A percentile compares a stretch with the other conserved stretches of the same genome.
Evolutionary conservation across 2,888 invertebrate species (phyloP).

Genomic region (Ommatoiulus sabulosus): DNA sequence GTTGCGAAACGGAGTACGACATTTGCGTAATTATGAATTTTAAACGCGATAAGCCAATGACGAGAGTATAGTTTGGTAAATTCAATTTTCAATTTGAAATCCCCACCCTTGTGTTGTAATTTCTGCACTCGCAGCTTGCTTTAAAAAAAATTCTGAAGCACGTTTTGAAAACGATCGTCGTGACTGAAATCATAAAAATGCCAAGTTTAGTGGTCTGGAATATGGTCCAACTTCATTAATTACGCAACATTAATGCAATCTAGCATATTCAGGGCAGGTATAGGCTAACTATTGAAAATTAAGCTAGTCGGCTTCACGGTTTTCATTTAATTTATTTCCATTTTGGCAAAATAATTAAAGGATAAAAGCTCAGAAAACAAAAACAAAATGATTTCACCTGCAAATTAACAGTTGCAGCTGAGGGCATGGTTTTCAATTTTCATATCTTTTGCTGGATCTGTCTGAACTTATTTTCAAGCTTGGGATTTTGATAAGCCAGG

Average conservation of each 20-base stretch:
- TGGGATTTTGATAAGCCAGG: no score
- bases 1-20: background rate
- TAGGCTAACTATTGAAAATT: background rate
- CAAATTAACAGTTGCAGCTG: background rate
- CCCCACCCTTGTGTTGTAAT: conserved; percentile 13
- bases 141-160: background rate
- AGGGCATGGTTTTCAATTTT: background rate
- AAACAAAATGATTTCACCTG: background rate
- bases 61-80: background rate
- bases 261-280: background rate
- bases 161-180: background rate
- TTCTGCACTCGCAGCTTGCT: background rate
- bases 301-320: background rate
- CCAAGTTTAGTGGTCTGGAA: background rate
- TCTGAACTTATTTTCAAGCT: no score
- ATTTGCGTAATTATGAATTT: conserved; percentile 25
- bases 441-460: no score
- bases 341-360: background rate
- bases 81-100: background rate
- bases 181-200: background rate
- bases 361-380: background rate
- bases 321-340: background rate
- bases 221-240: background rate
- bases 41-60: background rate
- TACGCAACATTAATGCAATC: background rate